Base-by-base conservation (phyloP, 2,113 vertebrate genomes). In the Taurulus bubalis region DNA sequence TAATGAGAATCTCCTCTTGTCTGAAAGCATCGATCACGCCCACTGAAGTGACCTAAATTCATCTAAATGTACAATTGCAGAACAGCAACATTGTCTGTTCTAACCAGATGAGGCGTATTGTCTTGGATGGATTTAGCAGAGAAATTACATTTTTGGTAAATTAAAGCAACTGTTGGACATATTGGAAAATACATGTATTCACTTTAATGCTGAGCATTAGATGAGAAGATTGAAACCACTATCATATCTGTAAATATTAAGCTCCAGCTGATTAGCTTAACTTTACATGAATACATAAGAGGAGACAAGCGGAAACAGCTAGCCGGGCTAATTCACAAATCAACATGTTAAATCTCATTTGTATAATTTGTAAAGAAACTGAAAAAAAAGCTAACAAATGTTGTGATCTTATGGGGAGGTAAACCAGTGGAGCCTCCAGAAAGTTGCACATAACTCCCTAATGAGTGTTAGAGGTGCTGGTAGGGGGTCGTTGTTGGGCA, bases 11-110 rank as follows among this genome's bases (percentile, higher is more conserved):
- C 47, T 80, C 32, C 32, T 36, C 3, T 51, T 49, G 22, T 83
- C 67, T 69, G 75, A 67, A 71, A 45, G 7, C 72, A 65, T 62
- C 53, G 42, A 20, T 71, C 77, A 32, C 34, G 47, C 59, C 51
- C 45, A 60, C 58, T n/a, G 45, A 49, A 59, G 47, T 64, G 55
- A 77, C 68, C 45, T 2, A 45, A 40, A 55, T 70, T 42, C 8
- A 59, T 63, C 40, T 32, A n/a, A 30, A 56, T 74, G 18, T 69
- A 14, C 16, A 81, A 34, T 10, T 63, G 62, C 53, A 53, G 20
- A 53, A 53, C 45, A 62, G 53, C 24, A 62, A 51, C 24, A 42
- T 64, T 6, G 7, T 28, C 26, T 51, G 22, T 3, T 63, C 40
- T 64, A 40, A 64, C 74, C 38, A 42, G 16, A 51, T 24, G 24